These are phyloP conservation scores for Campopleginae sp. DNA, from an alignment of 2,888 invertebrate species.

Conservation along the genomic window DNA sequence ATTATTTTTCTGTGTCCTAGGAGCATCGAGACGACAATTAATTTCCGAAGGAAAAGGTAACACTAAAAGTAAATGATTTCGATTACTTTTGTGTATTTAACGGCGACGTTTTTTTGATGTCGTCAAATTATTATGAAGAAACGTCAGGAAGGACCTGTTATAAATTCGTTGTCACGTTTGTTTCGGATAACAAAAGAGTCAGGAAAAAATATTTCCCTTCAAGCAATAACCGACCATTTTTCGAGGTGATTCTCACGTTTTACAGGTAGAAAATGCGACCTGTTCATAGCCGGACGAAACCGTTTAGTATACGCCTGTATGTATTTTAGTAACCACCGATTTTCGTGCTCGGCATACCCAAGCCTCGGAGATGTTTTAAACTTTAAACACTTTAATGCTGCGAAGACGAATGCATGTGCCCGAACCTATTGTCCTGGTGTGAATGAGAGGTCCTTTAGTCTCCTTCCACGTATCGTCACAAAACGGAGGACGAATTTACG, in stretches of 20 bases:
- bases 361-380: constrained; percentile 10
- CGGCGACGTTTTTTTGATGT: not conserved
- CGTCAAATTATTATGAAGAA: constrained; percentile 8
- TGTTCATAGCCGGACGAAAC: constrained; percentile 2
- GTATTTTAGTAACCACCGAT: constrained; percentile 28
- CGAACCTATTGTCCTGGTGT: constrained; percentile 37
- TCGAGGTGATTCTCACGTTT: constrained; percentile 44
- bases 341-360: constrained; percentile 29
- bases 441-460: constrained; percentile 35
- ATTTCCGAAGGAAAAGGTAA: not conserved
- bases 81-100: not conserved
- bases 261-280: constrained; percentile 46
- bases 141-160: constrained; percentile 30
- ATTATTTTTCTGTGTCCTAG: not conserved
- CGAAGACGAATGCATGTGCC: constrained; percentile 31
- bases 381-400: not conserved
- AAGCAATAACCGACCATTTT: constrained; percentile 33
- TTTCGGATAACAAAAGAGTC: not conserved
- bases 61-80: not conserved
- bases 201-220: constrained; percentile 37
- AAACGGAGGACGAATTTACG: constrained; percentile 19
- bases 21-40: not conserved
- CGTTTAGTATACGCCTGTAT: constrained; percentile 34
- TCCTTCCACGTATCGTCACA: constrained; percentile 20
- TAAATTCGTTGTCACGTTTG: constrained; percentile 41